Evolutionary conservation across 2,888 invertebrate genomes (phyloP).

Genomic region (Heteromyza rotundicornis): DNA sequence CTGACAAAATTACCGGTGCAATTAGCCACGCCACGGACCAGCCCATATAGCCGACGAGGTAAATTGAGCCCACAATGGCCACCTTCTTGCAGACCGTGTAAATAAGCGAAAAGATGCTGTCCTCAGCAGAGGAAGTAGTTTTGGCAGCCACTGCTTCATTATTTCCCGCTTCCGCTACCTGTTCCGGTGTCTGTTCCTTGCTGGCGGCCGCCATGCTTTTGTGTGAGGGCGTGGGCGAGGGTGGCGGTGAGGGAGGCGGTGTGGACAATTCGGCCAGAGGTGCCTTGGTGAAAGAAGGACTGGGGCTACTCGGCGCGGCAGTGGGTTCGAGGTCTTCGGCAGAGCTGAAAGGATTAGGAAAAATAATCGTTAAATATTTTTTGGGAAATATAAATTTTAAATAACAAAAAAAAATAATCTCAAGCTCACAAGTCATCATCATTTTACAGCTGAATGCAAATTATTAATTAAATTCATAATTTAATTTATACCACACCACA

Average conservation of each 20-base stretch:
- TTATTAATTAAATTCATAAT: too few relatives aligned
- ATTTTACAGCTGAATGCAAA: too few relatives aligned
- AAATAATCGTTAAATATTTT: background rate
- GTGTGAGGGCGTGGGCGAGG: slow-evolving; percentile 25
- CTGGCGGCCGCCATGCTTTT: slow-evolving; percentile 27
- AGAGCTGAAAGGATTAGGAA: background rate
- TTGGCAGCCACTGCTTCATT: slow-evolving; percentile 22
- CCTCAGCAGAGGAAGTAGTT: slow-evolving; percentile 36
- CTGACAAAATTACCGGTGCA: slow-evolving; percentile 77
- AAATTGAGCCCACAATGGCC: slow-evolving; percentile 76
- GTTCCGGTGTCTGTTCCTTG: slow-evolving; percentile 30
- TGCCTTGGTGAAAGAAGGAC: too few relatives aligned
- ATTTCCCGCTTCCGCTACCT: background rate
- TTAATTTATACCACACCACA: too few relatives aligned
- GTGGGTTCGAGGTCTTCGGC: background rate
- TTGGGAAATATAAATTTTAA: background rate
- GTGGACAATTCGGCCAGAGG: slow-evolving; percentile 36
- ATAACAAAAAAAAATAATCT: too few relatives aligned
- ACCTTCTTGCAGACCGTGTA: slow-evolving; percentile 73
- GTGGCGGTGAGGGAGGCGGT: slow-evolving; percentile 27
- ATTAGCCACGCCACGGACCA: slow-evolving; percentile 84
- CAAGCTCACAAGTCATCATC: too few relatives aligned
- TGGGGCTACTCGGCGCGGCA: slow-evolving; percentile 10
- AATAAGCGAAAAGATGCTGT: slow-evolving; percentile 67
- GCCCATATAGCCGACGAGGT: slow-evolving; percentile 83